Conservation (phyloP, 2,113 vertebrate genomes). For the Trogon melanurus region DNA sequence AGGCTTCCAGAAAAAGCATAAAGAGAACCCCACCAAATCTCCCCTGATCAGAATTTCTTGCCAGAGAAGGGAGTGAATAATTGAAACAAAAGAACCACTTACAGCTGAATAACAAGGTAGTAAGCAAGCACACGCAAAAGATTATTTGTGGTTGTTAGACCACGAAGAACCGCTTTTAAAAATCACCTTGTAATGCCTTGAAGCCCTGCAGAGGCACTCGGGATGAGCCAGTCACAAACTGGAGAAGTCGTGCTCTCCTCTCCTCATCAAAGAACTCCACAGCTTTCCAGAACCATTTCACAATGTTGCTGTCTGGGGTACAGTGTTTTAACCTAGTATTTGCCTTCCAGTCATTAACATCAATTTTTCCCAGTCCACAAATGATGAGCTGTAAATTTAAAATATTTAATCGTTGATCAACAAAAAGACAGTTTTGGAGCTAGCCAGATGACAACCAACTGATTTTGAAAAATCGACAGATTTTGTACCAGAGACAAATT, state of each 20-base stretch:
- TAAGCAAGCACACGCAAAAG: background rate
- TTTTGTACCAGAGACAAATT: background rate
- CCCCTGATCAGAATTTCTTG: background rate
- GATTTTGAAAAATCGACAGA: background rate
- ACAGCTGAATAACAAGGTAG: background rate
- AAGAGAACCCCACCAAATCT: background rate
- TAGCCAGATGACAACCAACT: background rate
- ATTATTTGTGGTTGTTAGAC: background rate
- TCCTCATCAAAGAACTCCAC: slow-evolving; percentile 98
- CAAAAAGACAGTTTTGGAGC: background rate
- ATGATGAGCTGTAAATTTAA: slow-evolving; percentile 88
- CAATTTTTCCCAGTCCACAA: slow-evolving; percentile 97
- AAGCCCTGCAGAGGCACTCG: slow-evolving; percentile 97
- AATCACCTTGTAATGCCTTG: slow-evolving; percentile 94
- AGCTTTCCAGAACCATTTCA: slow-evolving; percentile 99
- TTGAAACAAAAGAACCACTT: background rate
- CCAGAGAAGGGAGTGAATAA: background rate
- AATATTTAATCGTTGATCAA: background rate
- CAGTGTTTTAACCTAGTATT: slow-evolving; percentile 99
- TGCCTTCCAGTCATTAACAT: slow-evolving; percentile 97
- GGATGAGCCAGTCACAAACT: slow-evolving; percentile 98
- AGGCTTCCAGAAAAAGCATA: background rate
- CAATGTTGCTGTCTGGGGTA: slow-evolving; percentile 93
- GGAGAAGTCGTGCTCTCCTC: slow-evolving; percentile 90
- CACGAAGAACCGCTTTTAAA: background rate